Base-by-base conservation (phyloP, 2,888 invertebrate genomes). In the Cryptus armator region DNA sequence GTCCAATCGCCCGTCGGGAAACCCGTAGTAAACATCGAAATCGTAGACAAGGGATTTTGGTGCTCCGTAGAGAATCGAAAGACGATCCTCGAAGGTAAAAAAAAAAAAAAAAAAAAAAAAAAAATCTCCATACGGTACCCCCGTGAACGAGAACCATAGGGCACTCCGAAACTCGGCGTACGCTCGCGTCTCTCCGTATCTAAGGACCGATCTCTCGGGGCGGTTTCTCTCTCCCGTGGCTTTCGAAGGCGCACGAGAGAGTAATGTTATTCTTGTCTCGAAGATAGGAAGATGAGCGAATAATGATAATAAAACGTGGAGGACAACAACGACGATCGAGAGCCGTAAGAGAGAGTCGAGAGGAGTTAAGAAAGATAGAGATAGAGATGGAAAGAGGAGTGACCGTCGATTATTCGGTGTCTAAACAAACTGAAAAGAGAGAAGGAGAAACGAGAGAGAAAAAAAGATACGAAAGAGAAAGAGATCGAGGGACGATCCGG, bases 381-480 rank as follows among this genome's bases (percentile, higher is more conserved):
- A 19, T 44, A 43, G 70, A 71, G 37, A 68, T 72, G 68, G 81
- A 24, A 79, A 48, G 67, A 76, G 68, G 67, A 67, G 72, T 84
- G 75, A 78, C 92, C 90, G 91, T 91, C 92, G 93, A 93, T 93
- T 93, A 92, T 93, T 93, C 92, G 93, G 91, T 92, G 92, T 93
- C 93, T 92, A 93, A 93, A 92, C 92, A 93, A 93, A 93, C 93
- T 92, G 92, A 90, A 90, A 64, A 86, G 32, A 62, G 9, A 12
- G 12, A 19, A 44, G 10, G 44, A 44, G 46, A 67, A n/a, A 32
- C n/a, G n/a, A 37, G 37, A 37, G 37, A 37, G n/a, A 37, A 32
- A 62, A 16, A n/a, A 43, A 75, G 16, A 51, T 16, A 72, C 37
- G 19, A n/a, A 51, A 62, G 29, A 68, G 29, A 74, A 64, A 74